These are phyloP conservation scores for Archips crataeganus DNA, from an alignment of 2,888 invertebrate species.

Conservation along the genomic window DNA sequence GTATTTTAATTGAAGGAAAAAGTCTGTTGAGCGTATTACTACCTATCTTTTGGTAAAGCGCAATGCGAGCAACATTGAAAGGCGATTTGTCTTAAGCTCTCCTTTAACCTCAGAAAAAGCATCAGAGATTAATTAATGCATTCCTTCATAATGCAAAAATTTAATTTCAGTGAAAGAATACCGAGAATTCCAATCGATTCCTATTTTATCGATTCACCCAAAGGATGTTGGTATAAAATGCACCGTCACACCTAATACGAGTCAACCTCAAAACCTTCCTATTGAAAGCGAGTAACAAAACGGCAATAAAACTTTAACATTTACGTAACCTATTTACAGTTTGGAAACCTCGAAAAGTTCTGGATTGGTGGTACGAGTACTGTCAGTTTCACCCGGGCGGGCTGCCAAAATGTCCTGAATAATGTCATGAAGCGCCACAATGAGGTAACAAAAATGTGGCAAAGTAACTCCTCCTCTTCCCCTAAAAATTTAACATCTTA, in stretches of 20 bases:
- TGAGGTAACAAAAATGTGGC: constrained; percentile 37
- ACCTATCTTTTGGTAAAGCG: not conserved
- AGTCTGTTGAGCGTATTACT: not conserved
- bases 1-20: not conserved
- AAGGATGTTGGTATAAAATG: constrained; percentile 5
- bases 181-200: not conserved
- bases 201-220: not conserved
- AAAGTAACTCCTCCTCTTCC: constrained; percentile 21
- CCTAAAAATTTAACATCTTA: not conserved
- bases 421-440: constrained; percentile 20
- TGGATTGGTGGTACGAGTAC: constrained; percentile 26
- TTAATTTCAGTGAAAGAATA: not conserved
- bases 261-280: constrained; percentile 24
- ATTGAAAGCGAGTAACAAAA: constrained; percentile 33
- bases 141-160: too few species aligned
- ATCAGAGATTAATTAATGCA: too few species aligned
- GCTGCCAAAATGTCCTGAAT: constrained; percentile 41
- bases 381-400: constrained; percentile 39
- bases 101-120: too few species aligned
- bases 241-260: constrained; percentile 14
- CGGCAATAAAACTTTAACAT: constrained; percentile 39
- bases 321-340: constrained; percentile 40
- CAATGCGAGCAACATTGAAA: not conserved
- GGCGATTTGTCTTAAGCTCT: not conserved
- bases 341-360: constrained; percentile 38